Conservation (phyloP, 2,888 invertebrate genomes). For the Pimpla rufipes region DNA sequence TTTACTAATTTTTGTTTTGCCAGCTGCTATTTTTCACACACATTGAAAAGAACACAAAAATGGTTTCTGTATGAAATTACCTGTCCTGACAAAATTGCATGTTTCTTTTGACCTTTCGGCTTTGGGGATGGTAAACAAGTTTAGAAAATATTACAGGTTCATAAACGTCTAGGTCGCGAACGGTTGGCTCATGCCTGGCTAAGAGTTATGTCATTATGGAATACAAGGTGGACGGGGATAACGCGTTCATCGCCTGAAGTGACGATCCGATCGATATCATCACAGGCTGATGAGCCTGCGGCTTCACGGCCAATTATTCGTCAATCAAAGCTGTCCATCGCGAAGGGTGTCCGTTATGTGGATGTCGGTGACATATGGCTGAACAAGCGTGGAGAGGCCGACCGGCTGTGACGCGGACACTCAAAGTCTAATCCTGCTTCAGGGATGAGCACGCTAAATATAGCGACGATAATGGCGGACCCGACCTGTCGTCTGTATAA, state of each 20-base stretch:
- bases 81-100: too few relatives aligned
- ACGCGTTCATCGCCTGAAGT: slow-evolving; percentile 40
- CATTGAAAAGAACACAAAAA: too few relatives aligned
- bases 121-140: too few relatives aligned
- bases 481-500: neutral
- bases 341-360: slow-evolving; percentile 50
- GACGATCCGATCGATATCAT: slow-evolving; percentile 54
- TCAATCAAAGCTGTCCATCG: slow-evolving; percentile 70
- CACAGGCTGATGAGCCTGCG: slow-evolving; percentile 67
- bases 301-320: slow-evolving; percentile 72
- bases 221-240: slow-evolving; percentile 11
- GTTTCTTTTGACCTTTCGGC: too few relatives aligned
- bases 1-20: too few relatives aligned
- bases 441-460: slow-evolving; percentile 5
- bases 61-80: too few relatives aligned
- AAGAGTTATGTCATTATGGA: neutral
- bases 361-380: slow-evolving; percentile 69
- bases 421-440: slow-evolving; percentile 60
- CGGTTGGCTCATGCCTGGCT: neutral
- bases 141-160: too few relatives aligned
- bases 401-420: slow-evolving; percentile 59
- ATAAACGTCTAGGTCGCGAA: too few relatives aligned
- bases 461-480: slow-evolving; percentile 1
- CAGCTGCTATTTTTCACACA: too few relatives aligned
- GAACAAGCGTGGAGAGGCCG: slow-evolving; percentile 54